Conservation (phyloP, 2,888 invertebrate genomes). For the Synergus itoensis region DNA sequence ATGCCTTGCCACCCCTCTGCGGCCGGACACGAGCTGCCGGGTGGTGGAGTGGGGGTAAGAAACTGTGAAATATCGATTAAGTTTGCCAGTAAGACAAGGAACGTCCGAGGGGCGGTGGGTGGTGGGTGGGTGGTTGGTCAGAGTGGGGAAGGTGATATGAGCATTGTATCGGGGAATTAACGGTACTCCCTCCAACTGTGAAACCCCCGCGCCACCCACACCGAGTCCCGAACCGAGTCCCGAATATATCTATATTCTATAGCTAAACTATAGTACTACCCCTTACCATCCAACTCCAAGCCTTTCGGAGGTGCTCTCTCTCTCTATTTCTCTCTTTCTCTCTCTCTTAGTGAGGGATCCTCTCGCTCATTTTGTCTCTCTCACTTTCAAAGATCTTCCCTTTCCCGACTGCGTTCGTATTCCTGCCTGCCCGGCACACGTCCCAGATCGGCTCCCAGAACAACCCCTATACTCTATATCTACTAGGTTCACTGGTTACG, state of each 20-base stretch:
- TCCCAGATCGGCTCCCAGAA: slow-evolving; percentile 66
- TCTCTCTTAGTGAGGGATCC: slow-evolving; percentile 46
- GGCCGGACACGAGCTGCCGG: slow-evolving; percentile 69
- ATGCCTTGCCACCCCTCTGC: slow-evolving; percentile 68
- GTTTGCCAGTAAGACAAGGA: slow-evolving; percentile 78
- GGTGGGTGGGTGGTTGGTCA: slow-evolving; percentile 67
- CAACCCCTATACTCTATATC: slow-evolving; percentile 51
- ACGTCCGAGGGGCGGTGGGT: slow-evolving; percentile 73
- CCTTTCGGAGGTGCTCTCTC: slow-evolving; percentile 36
- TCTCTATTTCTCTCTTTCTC: slow-evolving; percentile 38
- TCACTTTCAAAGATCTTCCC: slow-evolving; percentile 51
- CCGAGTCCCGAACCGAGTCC: slow-evolving; percentile 35
- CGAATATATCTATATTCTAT: slow-evolving; percentile 31
- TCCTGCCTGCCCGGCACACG: slow-evolving; percentile 67
- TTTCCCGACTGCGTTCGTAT: slow-evolving; percentile 58
- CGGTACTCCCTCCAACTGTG: slow-evolving; percentile 67
- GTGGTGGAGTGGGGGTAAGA: slow-evolving; percentile 75
- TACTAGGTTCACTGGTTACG: slow-evolving; percentile 46
- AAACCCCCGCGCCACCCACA: slow-evolving; percentile 54
- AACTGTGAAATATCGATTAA: slow-evolving; percentile 79
- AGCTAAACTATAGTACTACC: slow-evolving; percentile 50
- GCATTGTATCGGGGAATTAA: slow-evolving; percentile 79
- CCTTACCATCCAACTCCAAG: slow-evolving; percentile 44
- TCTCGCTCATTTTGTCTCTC: slow-evolving; percentile 55
- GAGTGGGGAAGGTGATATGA: slow-evolving; percentile 77